Evolutionary conservation across 2,888 invertebrate genomes (phyloP), one percentile per base, ranked within the genome.

Genomic region (Pyrocoelia pectoralis): DNA sequence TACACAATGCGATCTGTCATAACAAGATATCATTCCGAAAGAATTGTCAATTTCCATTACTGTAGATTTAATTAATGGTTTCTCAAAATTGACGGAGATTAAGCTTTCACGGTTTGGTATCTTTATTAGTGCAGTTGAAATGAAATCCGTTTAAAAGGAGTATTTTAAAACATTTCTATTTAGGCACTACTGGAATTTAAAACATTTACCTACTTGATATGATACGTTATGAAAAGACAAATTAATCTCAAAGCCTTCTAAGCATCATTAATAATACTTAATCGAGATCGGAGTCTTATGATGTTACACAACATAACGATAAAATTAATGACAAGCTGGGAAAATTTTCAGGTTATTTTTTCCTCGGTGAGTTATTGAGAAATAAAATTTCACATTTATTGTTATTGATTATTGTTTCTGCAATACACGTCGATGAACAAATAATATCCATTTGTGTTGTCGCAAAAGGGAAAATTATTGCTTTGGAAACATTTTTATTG

Each of bases 221-320:
- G 17, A 18, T 46, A 8, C 17, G 17, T 46, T 18, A 46, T 46
- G 17, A 10, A 24, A 14, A 33, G 28, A 59, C 53, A 59, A 59
- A 53, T 59, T 46, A 59, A 59, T 53, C 54, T 48, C 13, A 41
- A 29, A 29, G 18, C 33, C 38, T 59, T 54, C 28, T 19, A 46
- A 14, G n/a, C 29, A 46, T 46, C 59, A 59, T 59, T 59, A 52
- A 59, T 59, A 59, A 59, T 54, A 51, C 46, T 59, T 53, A 53
- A 54, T 59, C 38, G 24, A 3, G 29, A 33, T 43, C 38, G 24
- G 29, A 19, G 46, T 59, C 33, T 9, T 58, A 52, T 28, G 38
- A 46, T 29, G 51, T 58, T 52, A 50, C 19, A 40, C 40, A 57
- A 49, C 19, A 18, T 40, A 40, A 54, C 17, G 24, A 43, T 24